phyloP scores from a whole-genome alignment of 2,113 vertebrate species.

The Macrotus californicus region DNA sequence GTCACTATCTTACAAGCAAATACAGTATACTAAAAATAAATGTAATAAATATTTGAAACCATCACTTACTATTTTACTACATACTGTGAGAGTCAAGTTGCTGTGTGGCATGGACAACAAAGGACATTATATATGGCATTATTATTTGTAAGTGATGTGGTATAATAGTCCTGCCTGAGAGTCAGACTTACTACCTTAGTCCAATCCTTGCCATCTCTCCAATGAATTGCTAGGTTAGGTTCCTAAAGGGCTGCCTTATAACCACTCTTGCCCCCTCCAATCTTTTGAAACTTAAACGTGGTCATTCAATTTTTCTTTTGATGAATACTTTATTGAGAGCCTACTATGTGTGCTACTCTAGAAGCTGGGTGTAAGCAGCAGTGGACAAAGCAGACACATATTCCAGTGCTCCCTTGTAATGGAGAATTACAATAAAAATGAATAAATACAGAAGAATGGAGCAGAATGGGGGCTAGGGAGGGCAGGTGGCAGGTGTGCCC shows the following conservation, averaged over 20 bases:
- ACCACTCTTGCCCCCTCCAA: too few relatives aligned
- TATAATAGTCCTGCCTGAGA: background rate
- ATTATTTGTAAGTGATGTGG: background rate
- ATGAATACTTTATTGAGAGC: background rate
- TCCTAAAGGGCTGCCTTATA: accelerated
- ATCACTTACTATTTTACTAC: background rate
- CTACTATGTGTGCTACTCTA: background rate
- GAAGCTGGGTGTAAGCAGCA: background rate
- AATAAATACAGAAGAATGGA: background rate
- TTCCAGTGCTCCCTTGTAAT: background rate
- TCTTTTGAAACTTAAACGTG: background rate
- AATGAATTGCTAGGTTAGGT: background rate
- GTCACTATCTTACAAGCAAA: background rate
- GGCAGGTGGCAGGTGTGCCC: too few relatives aligned
- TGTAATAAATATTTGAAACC: background rate
- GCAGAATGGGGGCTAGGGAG: too few relatives aligned
- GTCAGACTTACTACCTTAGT: background rate
- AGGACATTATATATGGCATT: background rate
- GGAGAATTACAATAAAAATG: background rate
- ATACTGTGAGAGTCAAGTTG: background rate
- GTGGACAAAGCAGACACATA: background rate
- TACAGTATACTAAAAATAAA: background rate
- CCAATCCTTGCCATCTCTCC: background rate
- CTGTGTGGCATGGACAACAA: background rate
- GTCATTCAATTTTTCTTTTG: background rate